Evolutionary conservation across 2,797 vertebrate genomes (phyloP).

Genomic region (Propithecus deckenii): DNA sequence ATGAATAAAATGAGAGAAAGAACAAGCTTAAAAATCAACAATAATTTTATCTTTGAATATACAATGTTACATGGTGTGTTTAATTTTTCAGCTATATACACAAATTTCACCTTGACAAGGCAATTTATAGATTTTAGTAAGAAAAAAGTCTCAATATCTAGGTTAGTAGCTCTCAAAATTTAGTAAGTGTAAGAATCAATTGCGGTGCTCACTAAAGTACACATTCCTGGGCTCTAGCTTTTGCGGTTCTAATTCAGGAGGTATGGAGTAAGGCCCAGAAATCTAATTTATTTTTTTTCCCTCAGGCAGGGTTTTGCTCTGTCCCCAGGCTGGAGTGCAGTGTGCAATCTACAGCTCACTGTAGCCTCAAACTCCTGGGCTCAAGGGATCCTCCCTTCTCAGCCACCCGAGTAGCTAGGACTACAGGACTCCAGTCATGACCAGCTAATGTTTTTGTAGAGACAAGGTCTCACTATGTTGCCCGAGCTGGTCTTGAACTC

Average conservation of each 20-base stretch:
- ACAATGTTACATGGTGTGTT: not conserved
- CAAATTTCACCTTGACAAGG: not conserved
- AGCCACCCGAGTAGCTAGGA: too few relatives aligned
- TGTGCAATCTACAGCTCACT: not conserved
- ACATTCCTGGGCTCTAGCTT: too few relatives aligned
- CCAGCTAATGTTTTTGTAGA: not conserved
- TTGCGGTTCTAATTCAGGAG: not conserved
- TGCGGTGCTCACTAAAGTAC: not conserved
- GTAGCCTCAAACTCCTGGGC: not conserved
- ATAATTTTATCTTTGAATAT: not conserved
- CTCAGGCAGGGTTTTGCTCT: not conserved
- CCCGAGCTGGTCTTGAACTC: not conserved
- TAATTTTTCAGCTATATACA: not conserved
- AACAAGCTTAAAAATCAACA: not conserved
- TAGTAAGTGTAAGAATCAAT: not conserved
- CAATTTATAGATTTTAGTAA: not conserved
- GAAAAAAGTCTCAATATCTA: not conserved
- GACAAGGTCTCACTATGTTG: not conserved
- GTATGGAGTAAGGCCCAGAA: not conserved
- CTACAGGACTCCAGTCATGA: not conserved
- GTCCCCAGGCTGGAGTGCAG: not conserved
- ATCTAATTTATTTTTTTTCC: not conserved
- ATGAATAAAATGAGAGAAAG: not conserved
- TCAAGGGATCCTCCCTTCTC: not conserved
- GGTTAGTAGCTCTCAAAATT: conserved; percentile 8